phyloP scores from a whole-genome alignment of 2,888 invertebrate species.

The Synanthedon myopaeformis region DNA sequence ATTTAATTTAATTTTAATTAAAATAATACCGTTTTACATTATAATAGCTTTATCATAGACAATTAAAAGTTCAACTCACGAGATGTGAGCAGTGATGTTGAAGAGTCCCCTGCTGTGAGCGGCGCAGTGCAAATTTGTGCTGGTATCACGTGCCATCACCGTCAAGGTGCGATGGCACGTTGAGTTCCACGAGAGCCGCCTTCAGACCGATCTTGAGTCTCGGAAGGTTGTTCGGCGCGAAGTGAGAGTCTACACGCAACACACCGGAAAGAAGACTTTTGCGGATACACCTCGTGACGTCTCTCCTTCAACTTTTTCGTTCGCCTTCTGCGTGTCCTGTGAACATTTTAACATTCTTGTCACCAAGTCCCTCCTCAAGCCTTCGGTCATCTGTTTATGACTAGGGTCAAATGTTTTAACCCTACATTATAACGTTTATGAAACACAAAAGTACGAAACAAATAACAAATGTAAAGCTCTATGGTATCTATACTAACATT shows the following conservation, averaged over 20 bases:
- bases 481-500: too few species aligned
- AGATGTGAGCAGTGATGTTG: slow-evolving; percentile 36
- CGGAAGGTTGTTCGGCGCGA: slow-evolving; percentile 40
- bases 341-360: too few species aligned
- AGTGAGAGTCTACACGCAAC: slow-evolving; percentile 64
- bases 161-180: slow-evolving; percentile 38
- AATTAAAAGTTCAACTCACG: slow-evolving; percentile 23
- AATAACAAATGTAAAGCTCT: too few species aligned
- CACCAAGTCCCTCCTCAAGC: too few species aligned
- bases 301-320: slow-evolving; percentile 3
- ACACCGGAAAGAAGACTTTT: slow-evolving; percentile 33
- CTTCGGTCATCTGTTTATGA: too few species aligned
- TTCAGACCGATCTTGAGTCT: slow-evolving; percentile 19
- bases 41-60: too few species aligned
- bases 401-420: too few species aligned
- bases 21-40: too few species aligned
- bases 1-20: too few species aligned
- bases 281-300: not conserved
- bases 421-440: too few species aligned
- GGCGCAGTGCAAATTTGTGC: slow-evolving; percentile 20
- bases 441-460: too few species aligned
- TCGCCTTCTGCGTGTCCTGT: slow-evolving; percentile 2
- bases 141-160: slow-evolving; percentile 15
- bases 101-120: slow-evolving; percentile 26
- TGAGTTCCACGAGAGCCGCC: slow-evolving; percentile 20